phyloP scores from a whole-genome alignment of 2,113 vertebrate species.

The Nesoenas mayeri region DNA sequence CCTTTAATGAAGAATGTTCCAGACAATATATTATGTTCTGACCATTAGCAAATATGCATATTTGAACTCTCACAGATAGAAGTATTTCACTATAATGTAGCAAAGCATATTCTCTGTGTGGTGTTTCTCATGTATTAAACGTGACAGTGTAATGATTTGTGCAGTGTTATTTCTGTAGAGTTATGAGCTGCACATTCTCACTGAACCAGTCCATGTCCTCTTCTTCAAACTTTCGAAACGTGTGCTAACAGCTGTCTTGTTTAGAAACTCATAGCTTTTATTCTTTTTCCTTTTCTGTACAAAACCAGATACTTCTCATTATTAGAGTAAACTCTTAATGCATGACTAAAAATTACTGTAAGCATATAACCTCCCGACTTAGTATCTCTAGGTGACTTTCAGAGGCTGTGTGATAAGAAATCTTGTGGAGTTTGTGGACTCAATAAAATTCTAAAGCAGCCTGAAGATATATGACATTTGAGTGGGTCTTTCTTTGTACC shows the following conservation, averaged over 20 bases:
- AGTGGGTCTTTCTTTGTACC: not conserved
- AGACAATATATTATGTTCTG: not conserved
- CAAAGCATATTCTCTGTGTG: not conserved
- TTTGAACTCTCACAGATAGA: conserved; percentile 23
- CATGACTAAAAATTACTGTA: not conserved
- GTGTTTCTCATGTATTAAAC: conserved; percentile 19
- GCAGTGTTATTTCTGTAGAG: conserved; percentile 21
- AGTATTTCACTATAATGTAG: conserved; percentile 12
- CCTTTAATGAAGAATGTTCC: not conserved
- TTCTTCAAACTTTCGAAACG: not conserved
- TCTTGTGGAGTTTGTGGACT: not conserved
- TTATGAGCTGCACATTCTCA: conserved; percentile 19
- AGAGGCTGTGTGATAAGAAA: not conserved
- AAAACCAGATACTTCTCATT: not conserved
- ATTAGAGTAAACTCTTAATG: not conserved
- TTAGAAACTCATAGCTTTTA: not conserved
- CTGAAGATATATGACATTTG: not conserved
- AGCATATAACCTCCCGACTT: not conserved
- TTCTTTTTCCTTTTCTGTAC: not conserved
- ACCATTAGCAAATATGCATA: not conserved
- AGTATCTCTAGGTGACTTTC: not conserved
- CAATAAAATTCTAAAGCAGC: not conserved
- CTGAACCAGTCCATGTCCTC: not conserved
- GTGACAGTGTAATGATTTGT: not conserved
- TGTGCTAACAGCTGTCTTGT: not conserved